phyloP scores from a whole-genome alignment of 1,140 invertebrate species.

The Marisa cornuarietis region DNA sequence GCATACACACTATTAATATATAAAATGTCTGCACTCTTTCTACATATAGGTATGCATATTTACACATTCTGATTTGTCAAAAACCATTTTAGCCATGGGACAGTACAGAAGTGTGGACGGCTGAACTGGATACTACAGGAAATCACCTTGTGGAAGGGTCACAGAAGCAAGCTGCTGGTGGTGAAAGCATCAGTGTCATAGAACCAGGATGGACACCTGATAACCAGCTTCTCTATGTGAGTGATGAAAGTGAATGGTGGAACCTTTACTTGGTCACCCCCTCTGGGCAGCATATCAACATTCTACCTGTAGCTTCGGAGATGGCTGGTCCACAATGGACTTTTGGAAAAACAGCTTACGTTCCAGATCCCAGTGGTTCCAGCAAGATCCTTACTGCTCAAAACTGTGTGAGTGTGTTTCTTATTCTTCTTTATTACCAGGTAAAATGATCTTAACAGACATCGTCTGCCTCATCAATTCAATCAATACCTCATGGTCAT shows the following conservation, averaged over 20 bases:
- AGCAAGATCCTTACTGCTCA: slow-evolving; percentile 41
- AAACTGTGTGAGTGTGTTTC: slow-evolving; percentile 28
- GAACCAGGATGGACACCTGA: slow-evolving; percentile 58
- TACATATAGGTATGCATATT: neutral
- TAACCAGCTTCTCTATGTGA: slow-evolving; percentile 57
- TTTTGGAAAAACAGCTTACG: slow-evolving; percentile 52
- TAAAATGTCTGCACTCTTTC: too few relatives aligned
- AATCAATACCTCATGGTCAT: neutral
- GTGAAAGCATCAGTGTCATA: slow-evolving; percentile 51
- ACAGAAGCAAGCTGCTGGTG: slow-evolving; percentile 40
- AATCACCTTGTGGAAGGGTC: slow-evolving; percentile 37
- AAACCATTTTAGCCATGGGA: slow-evolving; percentile 63
- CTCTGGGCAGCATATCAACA: slow-evolving; percentile 52
- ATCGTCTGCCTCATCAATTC: neutral
- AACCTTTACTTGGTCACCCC: slow-evolving; percentile 59
- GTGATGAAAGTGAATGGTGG: slow-evolving; percentile 64
- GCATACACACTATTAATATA: too few relatives aligned
- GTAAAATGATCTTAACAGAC: neutral
- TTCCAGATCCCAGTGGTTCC: slow-evolving; percentile 43
- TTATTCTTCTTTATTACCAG: neutral
- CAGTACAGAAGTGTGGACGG: slow-evolving; percentile 56
- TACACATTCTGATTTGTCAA: neutral
- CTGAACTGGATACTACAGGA: slow-evolving; percentile 46
- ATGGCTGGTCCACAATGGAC: slow-evolving; percentile 59
- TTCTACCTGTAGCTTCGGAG: slow-evolving; percentile 46